A percentile compares a stretch with the other conserved stretches of the same genome.
Conservation (phyloP, 2,888 invertebrate species). For the Penaeus monodon region DNA sequence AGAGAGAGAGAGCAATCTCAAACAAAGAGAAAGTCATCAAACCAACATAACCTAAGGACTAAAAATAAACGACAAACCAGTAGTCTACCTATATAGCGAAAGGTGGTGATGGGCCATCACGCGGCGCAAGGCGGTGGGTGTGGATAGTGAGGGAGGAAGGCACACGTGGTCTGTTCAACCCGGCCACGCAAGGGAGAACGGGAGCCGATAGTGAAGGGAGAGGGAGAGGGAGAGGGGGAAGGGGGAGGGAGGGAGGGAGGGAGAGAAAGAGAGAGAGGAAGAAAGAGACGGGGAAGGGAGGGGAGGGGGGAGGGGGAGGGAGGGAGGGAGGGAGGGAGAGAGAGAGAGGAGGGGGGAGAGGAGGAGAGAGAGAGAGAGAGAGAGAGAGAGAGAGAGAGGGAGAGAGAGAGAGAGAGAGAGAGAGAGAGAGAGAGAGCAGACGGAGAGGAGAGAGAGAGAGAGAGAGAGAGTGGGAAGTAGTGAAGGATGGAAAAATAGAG, state of each 20-base stretch:
- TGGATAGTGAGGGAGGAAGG: too few species aligned
- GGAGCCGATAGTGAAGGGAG: neutral
- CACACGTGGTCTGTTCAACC: too few species aligned
- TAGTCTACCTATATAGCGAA: too few species aligned
- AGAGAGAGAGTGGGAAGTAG: neutral
- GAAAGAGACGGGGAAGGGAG: neutral
- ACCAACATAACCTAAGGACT: too few species aligned
- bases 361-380: neutral
- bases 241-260: neutral
- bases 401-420: neutral
- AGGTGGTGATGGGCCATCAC: too few species aligned
- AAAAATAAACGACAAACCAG: too few species aligned
- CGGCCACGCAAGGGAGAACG: too few species aligned
- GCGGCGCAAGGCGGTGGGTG: too few species aligned
- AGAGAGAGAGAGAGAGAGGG: neutral
- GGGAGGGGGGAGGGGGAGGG: neutral
- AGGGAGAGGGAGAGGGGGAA: neutral
- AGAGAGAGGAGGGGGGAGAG: neutral
- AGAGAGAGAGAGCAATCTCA: too few species aligned
- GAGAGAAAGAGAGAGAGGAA: neutral
- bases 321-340: neutral
- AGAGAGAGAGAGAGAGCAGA: neutral
- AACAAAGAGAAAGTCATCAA: too few species aligned
- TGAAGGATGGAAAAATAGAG: neutral
- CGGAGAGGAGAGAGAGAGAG: neutral